phyloP scores from a whole-genome alignment of 2,113 vertebrate species.

The Oxyruncus cristatus region DNA sequence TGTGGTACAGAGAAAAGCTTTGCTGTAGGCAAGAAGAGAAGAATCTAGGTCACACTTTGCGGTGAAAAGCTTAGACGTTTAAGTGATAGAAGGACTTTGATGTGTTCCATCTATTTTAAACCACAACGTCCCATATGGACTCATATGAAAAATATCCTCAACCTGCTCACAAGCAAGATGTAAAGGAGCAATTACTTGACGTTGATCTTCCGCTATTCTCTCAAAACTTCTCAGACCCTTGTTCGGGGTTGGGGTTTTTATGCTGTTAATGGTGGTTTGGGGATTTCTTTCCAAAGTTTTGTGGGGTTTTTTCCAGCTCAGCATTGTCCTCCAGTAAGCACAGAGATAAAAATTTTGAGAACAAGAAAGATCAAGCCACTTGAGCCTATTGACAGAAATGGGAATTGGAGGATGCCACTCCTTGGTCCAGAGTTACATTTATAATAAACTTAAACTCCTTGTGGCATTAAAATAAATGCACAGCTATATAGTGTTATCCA shows the following conservation, averaged over 20 bases:
- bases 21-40: not conserved
- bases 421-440: not conserved
- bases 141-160: not conserved
- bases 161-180: not conserved
- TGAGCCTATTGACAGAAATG: not conserved
- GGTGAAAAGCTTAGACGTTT: not conserved
- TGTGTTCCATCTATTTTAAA: not conserved
- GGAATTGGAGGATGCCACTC: not conserved
- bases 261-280: not conserved
- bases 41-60: not conserved
- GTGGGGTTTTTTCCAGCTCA: not conserved
- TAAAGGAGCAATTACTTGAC: not conserved
- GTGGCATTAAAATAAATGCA: not conserved
- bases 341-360: not conserved
- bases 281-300: accelerated
- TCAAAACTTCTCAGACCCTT: not conserved
- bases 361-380: not conserved
- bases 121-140: not conserved
- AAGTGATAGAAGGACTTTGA: not conserved
- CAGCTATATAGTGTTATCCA: accelerated
- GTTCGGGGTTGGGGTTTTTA: not conserved
- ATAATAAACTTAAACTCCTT: not conserved
- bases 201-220: not conserved
- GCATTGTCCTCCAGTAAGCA: not conserved
- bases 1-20: not conserved